These are phyloP conservation scores for Eonycteris spelaea DNA, from an alignment of 2,113 vertebrate species.

Conservation along the genomic window DNA sequence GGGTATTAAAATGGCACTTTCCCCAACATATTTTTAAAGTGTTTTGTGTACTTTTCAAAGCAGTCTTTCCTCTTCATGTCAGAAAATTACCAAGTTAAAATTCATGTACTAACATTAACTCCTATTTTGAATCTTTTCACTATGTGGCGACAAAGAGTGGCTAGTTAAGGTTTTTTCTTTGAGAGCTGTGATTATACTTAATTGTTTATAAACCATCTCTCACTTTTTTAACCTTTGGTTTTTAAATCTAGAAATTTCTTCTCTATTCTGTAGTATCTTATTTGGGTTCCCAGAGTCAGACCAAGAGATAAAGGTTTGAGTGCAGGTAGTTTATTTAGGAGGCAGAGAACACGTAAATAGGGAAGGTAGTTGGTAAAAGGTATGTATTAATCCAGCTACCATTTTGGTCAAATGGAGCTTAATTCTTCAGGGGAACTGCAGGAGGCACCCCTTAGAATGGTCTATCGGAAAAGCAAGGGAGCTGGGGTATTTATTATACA, in stretches of 20 bases:
- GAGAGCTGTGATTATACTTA: slow-evolving; percentile 23
- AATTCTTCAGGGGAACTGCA: neutral
- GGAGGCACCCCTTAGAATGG: neutral
- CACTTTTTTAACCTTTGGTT: neutral
- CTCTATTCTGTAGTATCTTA: neutral
- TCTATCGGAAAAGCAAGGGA: neutral
- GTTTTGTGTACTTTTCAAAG: slow-evolving; percentile 32
- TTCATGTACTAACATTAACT: slow-evolving; percentile 14
- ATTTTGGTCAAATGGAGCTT: neutral
- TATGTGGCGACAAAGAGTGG: neutral
- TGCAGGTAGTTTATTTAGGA: neutral
- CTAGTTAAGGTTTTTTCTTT: slow-evolving; percentile 15
- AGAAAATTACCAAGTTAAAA: slow-evolving; percentile 14
- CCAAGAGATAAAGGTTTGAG: neutral
- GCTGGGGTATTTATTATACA: neutral
- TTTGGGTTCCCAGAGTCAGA: neutral
- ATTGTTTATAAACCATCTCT: neutral
- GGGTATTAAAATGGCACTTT: slow-evolving; percentile 17
- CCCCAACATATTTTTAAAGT: neutral
- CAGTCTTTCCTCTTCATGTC: slow-evolving; percentile 22
- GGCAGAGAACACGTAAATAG: neutral
- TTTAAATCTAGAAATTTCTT: slow-evolving; percentile 3
- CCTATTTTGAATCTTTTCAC: neutral
- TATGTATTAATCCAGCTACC: neutral
- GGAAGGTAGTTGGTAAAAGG: neutral